These are phyloP conservation scores for Herpetotheres cachinnans DNA, from an alignment of 2,113 vertebrate genomes.

Conservation along the genomic window DNA sequence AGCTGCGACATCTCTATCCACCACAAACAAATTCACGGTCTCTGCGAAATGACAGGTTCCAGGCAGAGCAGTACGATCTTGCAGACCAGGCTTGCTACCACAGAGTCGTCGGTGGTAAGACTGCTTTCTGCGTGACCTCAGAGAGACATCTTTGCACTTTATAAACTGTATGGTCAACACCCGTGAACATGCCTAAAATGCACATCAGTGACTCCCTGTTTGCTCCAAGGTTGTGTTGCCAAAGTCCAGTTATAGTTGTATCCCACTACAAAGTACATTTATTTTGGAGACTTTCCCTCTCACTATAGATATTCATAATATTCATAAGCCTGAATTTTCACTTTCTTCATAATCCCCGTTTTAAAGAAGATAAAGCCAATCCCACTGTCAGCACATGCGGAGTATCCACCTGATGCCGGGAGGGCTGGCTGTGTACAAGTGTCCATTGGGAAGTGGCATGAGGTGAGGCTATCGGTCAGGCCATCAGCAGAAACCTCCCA, in stretches of 20 bases:
- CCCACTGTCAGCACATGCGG: background rate
- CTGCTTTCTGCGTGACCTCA: background rate
- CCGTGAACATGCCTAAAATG: fast-evolving
- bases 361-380: background rate
- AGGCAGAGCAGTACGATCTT: background rate
- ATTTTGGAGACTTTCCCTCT: background rate
- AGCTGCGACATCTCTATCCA: conserved; percentile 25
- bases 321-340: background rate
- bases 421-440: fast-evolving
- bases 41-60: background rate
- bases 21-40: background rate
- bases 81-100: background rate
- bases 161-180: fast-evolving
- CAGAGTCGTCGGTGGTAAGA: background rate
- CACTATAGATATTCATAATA: background rate
- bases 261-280: background rate
- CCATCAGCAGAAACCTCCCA: background rate
- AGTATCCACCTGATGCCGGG: background rate
- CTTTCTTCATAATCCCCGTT: background rate
- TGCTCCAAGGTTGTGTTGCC: background rate
- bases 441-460: fast-evolving
- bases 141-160: background rate
- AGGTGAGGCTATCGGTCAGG: fast-evolving
- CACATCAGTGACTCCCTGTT: fast-evolving
- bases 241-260: fast-evolving